Conservation (phyloP, 2,113 vertebrate genomes). For the Cariama cristata region DNA sequence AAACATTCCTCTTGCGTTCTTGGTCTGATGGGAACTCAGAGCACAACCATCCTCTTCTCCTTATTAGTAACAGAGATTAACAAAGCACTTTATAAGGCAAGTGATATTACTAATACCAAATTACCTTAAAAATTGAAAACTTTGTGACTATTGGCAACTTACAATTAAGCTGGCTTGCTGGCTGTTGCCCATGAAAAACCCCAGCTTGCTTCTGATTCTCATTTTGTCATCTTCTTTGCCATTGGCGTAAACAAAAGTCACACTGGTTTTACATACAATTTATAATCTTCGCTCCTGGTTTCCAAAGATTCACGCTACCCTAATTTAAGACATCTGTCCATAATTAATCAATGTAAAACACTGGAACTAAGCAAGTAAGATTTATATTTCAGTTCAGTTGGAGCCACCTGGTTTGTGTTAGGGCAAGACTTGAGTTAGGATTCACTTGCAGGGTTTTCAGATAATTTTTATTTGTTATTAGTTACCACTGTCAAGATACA, state of each 20-base stretch:
- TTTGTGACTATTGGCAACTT: not conserved
- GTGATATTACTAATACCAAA: not conserved
- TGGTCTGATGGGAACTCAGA: not conserved
- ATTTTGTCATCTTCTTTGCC: not conserved
- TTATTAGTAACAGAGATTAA: not conserved
- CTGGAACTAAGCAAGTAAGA: not conserved
- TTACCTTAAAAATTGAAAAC: not conserved
- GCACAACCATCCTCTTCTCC: not conserved
- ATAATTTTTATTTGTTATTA: slow-evolving; percentile 19
- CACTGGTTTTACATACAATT: not conserved
- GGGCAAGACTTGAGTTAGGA: not conserved
- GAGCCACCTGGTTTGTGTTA: not conserved
- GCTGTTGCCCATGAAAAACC: not conserved
- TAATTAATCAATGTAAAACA: not conserved
- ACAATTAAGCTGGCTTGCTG: not conserved
- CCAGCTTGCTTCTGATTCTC: not conserved
- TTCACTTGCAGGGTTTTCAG: not conserved
- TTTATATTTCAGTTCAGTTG: not conserved
- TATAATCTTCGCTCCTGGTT: not conserved
- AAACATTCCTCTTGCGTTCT: not conserved
- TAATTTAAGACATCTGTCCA: not conserved
- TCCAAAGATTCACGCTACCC: not conserved
- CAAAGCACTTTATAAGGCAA: not conserved
- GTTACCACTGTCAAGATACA: slow-evolving; percentile 52
- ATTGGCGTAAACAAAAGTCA: not conserved